A percentile compares a stretch with the other conserved stretches of the same genome.
Evolutionary conservation across 2,113 vertebrate genomes (phyloP).

Genomic region (Muntiacus muntjak): DNA sequence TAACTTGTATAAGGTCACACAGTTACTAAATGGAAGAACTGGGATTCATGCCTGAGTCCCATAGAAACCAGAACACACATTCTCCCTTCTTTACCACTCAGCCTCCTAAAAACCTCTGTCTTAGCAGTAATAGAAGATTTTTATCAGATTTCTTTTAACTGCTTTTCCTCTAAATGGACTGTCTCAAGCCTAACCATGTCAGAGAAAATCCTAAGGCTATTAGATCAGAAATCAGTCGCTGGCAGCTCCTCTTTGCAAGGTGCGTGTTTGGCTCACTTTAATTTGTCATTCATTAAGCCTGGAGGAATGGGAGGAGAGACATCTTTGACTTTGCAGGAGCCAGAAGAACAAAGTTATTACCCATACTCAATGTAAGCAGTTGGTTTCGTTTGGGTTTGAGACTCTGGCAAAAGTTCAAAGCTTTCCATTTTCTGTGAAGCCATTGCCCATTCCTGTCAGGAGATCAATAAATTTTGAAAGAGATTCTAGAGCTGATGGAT

Average conservation of each 20-base stretch:
- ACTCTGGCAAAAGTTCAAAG: slow-evolving; percentile 54
- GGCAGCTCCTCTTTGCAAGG: slow-evolving; percentile 10
- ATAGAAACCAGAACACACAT: not conserved
- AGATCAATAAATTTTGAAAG: slow-evolving; percentile 54
- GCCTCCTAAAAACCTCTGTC: slow-evolving; percentile 23
- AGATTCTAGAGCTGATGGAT: slow-evolving; percentile 48
- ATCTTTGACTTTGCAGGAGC: slow-evolving; percentile 36
- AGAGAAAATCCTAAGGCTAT: slow-evolving; percentile 49
- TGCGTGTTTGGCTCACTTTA: slow-evolving; percentile 21
- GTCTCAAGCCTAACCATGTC: slow-evolving; percentile 44
- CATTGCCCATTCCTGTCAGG: slow-evolving; percentile 53
- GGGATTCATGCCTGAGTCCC: not conserved
- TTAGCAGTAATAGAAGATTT: slow-evolving; percentile 63
- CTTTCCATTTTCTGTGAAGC: slow-evolving; percentile 55
- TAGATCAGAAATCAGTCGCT: slow-evolving; percentile 39
- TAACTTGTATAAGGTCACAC: not conserved
- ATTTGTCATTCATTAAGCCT: slow-evolving; percentile 45
- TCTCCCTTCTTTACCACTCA: not conserved
- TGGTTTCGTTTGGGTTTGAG: not conserved
- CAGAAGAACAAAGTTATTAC: slow-evolving; percentile 43
- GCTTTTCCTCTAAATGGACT: slow-evolving; percentile 51
- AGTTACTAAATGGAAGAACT: not conserved
- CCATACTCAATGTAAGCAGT: not conserved
- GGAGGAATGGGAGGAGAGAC: not conserved
- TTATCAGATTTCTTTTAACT: slow-evolving; percentile 57